phyloP scores from a whole-genome alignment of 2,797 vertebrate genomes.

The Syndactyla subalaris region DNA sequence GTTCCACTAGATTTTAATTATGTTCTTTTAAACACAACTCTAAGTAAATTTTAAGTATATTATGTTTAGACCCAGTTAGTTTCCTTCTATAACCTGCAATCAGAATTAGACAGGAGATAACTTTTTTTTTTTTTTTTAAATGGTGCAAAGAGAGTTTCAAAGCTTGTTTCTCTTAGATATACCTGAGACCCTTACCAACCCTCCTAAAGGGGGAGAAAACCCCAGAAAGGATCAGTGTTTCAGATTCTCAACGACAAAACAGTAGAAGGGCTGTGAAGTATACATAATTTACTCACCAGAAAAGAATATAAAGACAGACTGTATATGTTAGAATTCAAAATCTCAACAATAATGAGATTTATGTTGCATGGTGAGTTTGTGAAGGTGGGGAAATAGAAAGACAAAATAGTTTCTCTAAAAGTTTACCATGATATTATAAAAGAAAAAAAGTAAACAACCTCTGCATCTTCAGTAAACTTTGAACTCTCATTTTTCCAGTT shows the following conservation, averaged over 20 bases:
- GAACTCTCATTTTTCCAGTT: neutral
- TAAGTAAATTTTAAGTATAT: neutral
- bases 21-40: neutral
- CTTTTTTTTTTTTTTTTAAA: neutral
- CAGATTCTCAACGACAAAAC: neutral
- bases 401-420: neutral
- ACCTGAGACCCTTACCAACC: neutral
- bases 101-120: neutral
- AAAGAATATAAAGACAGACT: neutral
- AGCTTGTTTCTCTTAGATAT: neutral
- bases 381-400: neutral
- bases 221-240: neutral
- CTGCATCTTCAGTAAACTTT: neutral
- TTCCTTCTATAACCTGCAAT: neutral
- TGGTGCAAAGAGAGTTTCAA: neutral
- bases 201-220: neutral
- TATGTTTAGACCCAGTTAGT: neutral
- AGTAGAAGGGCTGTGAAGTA: neutral
- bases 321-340: neutral
- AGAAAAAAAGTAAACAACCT: neutral
- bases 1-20: neutral
- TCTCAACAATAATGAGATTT: neutral
- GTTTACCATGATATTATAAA: neutral
- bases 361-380: neutral
- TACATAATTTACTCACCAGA: neutral